These are phyloP conservation scores for Epistrophe eligans DNA, from an alignment of 2,888 invertebrate species.

Conservation along the genomic window DNA sequence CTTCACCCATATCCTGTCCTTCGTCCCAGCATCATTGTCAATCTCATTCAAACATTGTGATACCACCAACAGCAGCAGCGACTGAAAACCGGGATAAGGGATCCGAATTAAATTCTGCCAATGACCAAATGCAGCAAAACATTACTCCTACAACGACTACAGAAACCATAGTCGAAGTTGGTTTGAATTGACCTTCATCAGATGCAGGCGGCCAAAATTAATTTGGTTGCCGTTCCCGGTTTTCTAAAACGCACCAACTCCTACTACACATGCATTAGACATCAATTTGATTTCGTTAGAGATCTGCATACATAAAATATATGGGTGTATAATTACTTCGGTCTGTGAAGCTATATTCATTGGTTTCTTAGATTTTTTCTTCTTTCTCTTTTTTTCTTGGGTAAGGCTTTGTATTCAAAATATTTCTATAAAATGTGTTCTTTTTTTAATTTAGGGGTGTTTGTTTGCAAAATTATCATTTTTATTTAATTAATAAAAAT, in stretches of 20 bases:
- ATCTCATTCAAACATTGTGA: slow-evolving; percentile 11
- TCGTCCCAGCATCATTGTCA: slow-evolving; percentile 49
- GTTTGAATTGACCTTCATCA: slow-evolving; percentile 64
- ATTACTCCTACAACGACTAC: slow-evolving; percentile 43
- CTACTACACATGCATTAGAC: slow-evolving; percentile 25
- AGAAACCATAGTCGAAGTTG: slow-evolving; percentile 42
- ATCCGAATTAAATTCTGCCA: slow-evolving; percentile 31
- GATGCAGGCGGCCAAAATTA: slow-evolving; percentile 55
- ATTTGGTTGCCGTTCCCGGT: slow-evolving; percentile 31
- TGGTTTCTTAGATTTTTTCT: slow-evolving; percentile 54
- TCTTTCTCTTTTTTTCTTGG: no score
- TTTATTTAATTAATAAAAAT: neutral
- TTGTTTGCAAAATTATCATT: neutral
- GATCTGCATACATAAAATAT: no score
- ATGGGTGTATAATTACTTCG: slow-evolving; percentile 39
- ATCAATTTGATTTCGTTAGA: slow-evolving; percentile 60
- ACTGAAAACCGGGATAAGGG: slow-evolving; percentile 42
- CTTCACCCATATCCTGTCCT: slow-evolving; percentile 39
- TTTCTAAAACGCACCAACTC: slow-evolving; percentile 21
- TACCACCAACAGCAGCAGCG: slow-evolving; percentile 6
- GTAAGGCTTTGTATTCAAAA: no score
- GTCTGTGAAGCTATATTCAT: slow-evolving; percentile 47
- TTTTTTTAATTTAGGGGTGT: neutral
- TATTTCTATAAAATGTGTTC: neutral
- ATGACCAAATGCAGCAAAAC: slow-evolving; percentile 51